Evolutionary conservation across 2,797 vertebrate genomes (phyloP).

Genomic region (Channallabes apus): DNA sequence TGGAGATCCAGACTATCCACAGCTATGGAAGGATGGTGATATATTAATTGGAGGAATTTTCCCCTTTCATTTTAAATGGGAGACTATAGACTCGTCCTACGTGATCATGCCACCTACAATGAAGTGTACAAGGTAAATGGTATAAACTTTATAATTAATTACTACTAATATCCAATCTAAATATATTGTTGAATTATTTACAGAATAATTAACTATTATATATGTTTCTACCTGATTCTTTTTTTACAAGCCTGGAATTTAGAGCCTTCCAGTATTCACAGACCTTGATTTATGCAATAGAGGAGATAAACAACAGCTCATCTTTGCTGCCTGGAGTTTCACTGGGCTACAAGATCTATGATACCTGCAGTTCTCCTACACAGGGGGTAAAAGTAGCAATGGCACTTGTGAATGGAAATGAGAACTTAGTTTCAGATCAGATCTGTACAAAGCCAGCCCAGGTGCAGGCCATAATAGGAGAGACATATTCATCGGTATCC

Average conservation of each 20-base stretch:
- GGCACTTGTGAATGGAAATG: conserved; percentile 53
- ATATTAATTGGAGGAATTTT: conserved; percentile 37
- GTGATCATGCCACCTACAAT: conserved; percentile 59
- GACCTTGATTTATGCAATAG: conserved; percentile 59
- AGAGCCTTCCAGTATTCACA: conserved; percentile 49
- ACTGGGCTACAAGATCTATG: conserved; percentile 58
- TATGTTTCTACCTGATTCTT: not conserved
- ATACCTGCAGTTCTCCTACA: conserved; percentile 41
- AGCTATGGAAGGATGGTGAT: conserved; percentile 37
- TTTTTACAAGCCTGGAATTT: not conserved
- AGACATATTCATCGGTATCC: conserved; percentile 72
- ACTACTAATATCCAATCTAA: not conserved
- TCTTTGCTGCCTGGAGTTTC: conserved; percentile 52
- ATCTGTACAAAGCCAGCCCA: conserved; percentile 46
- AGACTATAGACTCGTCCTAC: conserved; percentile 57
- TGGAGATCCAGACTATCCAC: conserved; percentile 19
- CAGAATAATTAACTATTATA: not conserved
- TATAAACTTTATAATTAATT: not conserved
- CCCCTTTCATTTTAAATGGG: conserved; percentile 59
- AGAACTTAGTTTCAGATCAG: conserved; percentile 33
- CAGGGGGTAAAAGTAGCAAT: conserved; percentile 52
- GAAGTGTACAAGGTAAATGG: conserved; percentile 68
- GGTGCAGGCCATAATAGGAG: conserved; percentile 72
- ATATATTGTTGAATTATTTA: not conserved
- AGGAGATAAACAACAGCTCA: conserved; percentile 60